Evolutionary conservation across 2,888 invertebrate species (phyloP), one percentile per base, ranked within the genome.

Genomic region (Hypomecis punctinalis): DNA sequence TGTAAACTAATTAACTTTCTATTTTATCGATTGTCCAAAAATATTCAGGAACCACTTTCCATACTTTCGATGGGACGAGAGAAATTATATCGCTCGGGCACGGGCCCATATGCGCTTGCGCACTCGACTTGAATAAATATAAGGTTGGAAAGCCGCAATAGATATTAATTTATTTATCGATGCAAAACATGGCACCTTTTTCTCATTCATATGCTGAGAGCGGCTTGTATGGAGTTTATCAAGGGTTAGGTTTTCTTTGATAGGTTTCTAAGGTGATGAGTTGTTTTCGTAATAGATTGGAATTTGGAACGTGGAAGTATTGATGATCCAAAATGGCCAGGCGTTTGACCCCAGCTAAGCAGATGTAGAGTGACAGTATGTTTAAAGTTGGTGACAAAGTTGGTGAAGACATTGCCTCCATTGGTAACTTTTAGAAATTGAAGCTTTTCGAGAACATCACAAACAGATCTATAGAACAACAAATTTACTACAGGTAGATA

Each of bases 1-100:
- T 71, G 73, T 74, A 61, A 68, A 75, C 70, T 84, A 85, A 87
- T 86, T 82, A 81, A 87, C 90, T 90, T 90, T 90, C 90, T 87
- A 82, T 85, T 86, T 84, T 81, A 90, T 86, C 80, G 89, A 85
- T 84, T 81, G 85, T 71, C 83, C 86, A 86, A 90, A 88, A 91
- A 89, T 86, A 87, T 89, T 85, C 88, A 86, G 86, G 85, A 85
- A 84, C 82, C 78, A 86, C 91, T 92, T 92, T 91, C 91, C 85
- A 86, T 81, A 71, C 91, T 91, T 91, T 91, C 91, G 83, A 86
- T 89, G 88, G 90, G 91, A 87, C 89, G 79, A 88, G 91, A 84
- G 92, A 93, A 91, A 93, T 89, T 86, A 91, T 91, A 89, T 84
- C 81, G 84, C 80, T 73, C 80, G 79, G 13, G 56, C 45, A 39